Evolutionary conservation across 2,888 invertebrate species (phyloP), one percentile per base, ranked within the genome.

Genomic region (Mesoligia furuncula): DNA sequence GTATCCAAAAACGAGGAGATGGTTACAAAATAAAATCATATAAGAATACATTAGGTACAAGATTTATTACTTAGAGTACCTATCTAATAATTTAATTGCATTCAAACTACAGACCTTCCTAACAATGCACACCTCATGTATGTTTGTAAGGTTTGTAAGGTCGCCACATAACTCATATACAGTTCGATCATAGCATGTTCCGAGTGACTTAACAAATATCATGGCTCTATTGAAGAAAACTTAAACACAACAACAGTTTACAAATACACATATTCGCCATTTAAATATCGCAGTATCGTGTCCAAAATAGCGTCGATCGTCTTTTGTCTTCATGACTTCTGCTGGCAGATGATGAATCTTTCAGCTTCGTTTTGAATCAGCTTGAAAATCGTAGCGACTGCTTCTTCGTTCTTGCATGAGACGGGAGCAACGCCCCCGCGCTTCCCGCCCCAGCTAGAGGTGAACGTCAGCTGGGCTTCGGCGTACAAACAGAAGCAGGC

Each of bases 381-480:
- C 81, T 92, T 95, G 83, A 93, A 95, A 81, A 96, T 94, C 3
- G 92, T 89, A 0, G 91, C 90, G 0, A 95, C 80, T 0, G 94
- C 92, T 20, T 96, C 95, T 20, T 95, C 95, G 74, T 91, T 95
- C 64, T 94, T 90, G 87, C 96, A 96, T 71, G 92, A 90, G 75
- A 93, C 80, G 0, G 93, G 79, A 0, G 78, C 91, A 17, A 91
- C 85, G 17, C 91, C 77, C 15, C 90, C 90, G 64, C 97, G 93
- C 83, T 96, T 96, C 24, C 62, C 96, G 92, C 94, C 97, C 97
- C 97, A 97, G 73, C 95, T 96, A 0, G 97, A 97, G 0, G 97
- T 97, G 90, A 97, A 97, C 13, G 97, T 97, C 59, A 97, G 90
- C 87, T 97, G 97, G 0, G 96, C 97, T 11, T 95, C 92, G 24